A percentile compares a stretch with the other conserved stretches of the same genome.
Evolutionary conservation across 2,888 invertebrate species (phyloP).

Genomic region (Plebejus argus): DNA sequence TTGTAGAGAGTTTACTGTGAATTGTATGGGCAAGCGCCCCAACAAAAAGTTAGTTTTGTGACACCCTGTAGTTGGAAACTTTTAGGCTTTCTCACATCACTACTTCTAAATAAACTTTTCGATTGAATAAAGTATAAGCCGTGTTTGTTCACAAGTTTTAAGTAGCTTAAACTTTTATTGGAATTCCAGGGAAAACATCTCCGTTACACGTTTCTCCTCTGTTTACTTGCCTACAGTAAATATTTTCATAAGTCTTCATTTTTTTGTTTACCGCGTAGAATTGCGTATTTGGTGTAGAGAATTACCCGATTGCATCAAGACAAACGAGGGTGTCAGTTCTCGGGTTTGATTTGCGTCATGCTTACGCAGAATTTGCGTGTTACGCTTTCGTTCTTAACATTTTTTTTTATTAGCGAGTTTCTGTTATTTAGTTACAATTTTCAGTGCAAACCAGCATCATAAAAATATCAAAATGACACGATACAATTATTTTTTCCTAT

Average conservation of each 20-base stretch:
- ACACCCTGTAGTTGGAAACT: neutral
- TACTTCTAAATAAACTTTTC: neutral
- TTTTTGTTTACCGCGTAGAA: neutral
- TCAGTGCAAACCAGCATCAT: neutral
- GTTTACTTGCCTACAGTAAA: neutral
- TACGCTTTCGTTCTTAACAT: neutral
- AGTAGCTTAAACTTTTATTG: neutral
- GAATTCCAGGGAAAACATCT: neutral
- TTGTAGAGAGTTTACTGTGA: too few relatives aligned
- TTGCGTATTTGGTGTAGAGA: neutral
- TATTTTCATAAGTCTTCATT: neutral
- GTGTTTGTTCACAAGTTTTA: neutral
- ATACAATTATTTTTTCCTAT: neutral
- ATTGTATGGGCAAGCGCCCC: too few relatives aligned
- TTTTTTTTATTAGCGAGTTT: neutral
- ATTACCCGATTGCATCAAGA: constrained; percentile 12
- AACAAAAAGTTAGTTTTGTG: too few relatives aligned
- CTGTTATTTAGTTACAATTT: neutral
- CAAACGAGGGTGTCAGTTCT: constrained; percentile 7
- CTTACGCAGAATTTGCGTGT: neutral
- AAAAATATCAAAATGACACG: neutral
- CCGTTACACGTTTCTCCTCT: neutral
- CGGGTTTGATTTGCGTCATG: constrained; percentile 15
- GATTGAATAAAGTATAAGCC: neutral
- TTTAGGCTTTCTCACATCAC: neutral